phyloP scores from a whole-genome alignment of 2,797 vertebrate genomes.

The Chanos chanos region DNA sequence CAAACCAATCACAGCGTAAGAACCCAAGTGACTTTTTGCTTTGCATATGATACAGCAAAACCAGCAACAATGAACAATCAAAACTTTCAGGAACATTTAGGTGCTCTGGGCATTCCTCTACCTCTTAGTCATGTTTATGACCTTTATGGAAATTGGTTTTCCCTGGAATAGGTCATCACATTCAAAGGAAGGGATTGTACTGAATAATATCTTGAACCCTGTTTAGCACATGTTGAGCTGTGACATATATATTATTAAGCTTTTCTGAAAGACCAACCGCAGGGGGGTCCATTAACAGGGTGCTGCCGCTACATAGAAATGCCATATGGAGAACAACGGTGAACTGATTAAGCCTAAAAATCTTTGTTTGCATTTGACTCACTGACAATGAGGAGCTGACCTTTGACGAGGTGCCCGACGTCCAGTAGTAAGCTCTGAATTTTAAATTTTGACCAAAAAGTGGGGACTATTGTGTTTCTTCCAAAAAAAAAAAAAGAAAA shows the following conservation, averaged over 20 bases:
- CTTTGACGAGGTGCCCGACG: background rate
- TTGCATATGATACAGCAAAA: slow-evolving; percentile 6
- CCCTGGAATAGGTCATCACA: slow-evolving; percentile 44
- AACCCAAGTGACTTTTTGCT: background rate
- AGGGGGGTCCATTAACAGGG: background rate
- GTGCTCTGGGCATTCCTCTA: slow-evolving; percentile 19
- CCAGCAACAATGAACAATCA: slow-evolving; percentile 25
- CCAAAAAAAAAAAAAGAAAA: background rate
- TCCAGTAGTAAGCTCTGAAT: slow-evolving; percentile 1
- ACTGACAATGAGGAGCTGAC: background rate
- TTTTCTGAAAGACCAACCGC: slow-evolving; percentile 19
- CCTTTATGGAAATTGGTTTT: slow-evolving; percentile 51
- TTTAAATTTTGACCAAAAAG: background rate
- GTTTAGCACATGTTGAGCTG: slow-evolving; percentile 32
- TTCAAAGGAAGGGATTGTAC: slow-evolving; percentile 25
- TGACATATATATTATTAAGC: slow-evolving; percentile 32
- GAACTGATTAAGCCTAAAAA: slow-evolving; percentile 5
- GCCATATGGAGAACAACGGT: background rate
- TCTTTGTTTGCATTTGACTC: background rate
- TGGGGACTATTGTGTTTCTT: too few species aligned
- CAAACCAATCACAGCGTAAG: too few species aligned
- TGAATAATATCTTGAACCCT: slow-evolving; percentile 32
- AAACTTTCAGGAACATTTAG: slow-evolving; percentile 14
- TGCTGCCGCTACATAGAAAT: background rate
- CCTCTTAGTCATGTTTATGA: slow-evolving; percentile 37